A percentile compares a stretch with the other conserved stretches of the same genome.
Conservation (phyloP, 2,113 vertebrate genomes). For the Amazona guildingii region DNA sequence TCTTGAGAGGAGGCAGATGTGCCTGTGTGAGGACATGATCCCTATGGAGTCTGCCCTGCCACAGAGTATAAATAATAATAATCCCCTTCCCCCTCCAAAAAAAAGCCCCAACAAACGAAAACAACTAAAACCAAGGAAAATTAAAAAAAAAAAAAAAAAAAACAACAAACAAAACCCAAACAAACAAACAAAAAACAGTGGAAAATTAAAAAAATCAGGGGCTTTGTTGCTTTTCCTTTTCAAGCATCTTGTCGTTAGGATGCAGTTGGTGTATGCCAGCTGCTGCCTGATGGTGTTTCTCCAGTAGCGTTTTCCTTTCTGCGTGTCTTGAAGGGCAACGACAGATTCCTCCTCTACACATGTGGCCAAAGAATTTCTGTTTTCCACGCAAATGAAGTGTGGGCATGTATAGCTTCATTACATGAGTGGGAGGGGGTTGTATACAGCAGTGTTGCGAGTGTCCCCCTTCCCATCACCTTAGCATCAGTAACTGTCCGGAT, state of each 20-base stretch:
- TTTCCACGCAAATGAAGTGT: background rate
- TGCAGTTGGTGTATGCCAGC: fast-evolving
- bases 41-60: background rate
- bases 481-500: background rate
- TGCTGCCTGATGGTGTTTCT: background rate
- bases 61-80: constrained; percentile 1
- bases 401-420: fast-evolving
- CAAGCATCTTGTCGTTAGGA: background rate
- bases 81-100: no score
- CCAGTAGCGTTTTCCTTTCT: background rate
- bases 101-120: background rate
- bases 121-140: background rate
- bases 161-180: no score
- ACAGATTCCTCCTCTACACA: background rate
- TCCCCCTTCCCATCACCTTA: background rate
- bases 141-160: background rate
- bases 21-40: constrained; percentile 24
- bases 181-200: background rate
- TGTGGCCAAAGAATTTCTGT: background rate
- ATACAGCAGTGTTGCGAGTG: background rate
- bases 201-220: background rate
- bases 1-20: constrained; percentile 10
- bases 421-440: fast-evolving
- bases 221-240: background rate
- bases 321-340: background rate